Conservation (phyloP, 2,113 vertebrate species). For the Charadrius vociferus region DNA sequence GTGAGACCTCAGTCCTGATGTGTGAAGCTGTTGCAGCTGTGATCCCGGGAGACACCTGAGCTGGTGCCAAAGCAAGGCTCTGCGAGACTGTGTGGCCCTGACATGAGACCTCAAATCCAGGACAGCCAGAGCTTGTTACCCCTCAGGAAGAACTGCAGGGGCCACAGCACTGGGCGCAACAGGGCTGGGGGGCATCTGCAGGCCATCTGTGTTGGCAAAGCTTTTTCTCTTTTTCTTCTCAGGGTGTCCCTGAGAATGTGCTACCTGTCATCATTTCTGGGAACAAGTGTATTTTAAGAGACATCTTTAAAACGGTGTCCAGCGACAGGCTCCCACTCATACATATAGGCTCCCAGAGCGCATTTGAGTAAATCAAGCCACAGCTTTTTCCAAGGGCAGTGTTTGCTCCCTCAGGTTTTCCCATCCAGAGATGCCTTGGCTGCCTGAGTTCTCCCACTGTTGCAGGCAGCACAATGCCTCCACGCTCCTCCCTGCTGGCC, state of each 20-base stretch:
- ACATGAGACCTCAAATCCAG: not conserved
- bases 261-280: not conserved
- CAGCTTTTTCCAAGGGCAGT: not conserved
- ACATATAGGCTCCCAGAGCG: not conserved
- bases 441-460: not conserved
- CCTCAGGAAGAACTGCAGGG: not conserved
- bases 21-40: not conserved
- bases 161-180: not conserved
- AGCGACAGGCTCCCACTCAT: fast-evolving
- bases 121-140: not conserved
- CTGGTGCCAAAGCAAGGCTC: not conserved
- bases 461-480: not conserved
- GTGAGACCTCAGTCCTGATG: not conserved
- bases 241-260: not conserved
- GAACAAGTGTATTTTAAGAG: constrained; percentile 17
- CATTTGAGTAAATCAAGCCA: not conserved
- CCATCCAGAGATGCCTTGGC: not conserved
- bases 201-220: not conserved
- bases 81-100: not conserved
- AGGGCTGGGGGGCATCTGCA: not conserved
- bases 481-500: not conserved
- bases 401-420: not conserved
- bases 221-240: not conserved
- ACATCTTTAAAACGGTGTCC: not conserved
- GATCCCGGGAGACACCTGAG: not conserved